Conservation (phyloP, 2,113 vertebrate species). For the Rhinoderma darwinii region DNA sequence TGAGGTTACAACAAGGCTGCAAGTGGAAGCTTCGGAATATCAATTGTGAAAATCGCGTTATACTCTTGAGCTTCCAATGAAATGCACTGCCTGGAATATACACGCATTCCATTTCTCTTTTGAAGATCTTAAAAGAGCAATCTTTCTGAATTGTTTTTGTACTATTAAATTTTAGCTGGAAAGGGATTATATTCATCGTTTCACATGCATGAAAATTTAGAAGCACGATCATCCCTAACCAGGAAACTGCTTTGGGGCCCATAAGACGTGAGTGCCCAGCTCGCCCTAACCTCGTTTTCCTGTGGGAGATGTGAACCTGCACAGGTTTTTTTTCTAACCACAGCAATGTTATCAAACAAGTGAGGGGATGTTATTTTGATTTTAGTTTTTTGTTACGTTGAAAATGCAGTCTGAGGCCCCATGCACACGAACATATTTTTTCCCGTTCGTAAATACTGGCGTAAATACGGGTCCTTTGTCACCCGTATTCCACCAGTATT, state of each 20-base stretch:
- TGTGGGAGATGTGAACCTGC: too few relatives aligned
- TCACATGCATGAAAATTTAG: background rate
- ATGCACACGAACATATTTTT: too few relatives aligned
- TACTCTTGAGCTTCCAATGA: slow-evolving; percentile 11
- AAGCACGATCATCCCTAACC: background rate
- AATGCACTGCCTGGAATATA: background rate
- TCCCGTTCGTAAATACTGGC: too few relatives aligned
- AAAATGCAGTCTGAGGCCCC: too few relatives aligned
- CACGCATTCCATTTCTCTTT: background rate
- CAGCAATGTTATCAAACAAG: too few relatives aligned
- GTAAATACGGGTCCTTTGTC: too few relatives aligned
- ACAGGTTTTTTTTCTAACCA: too few relatives aligned
- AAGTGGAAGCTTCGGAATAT: background rate
- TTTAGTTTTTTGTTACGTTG: too few relatives aligned
- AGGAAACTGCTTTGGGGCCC: background rate
- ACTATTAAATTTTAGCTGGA: background rate
- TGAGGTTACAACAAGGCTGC: slow-evolving; percentile 20
- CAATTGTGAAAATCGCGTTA: slow-evolving; percentile 14
- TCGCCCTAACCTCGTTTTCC: too few relatives aligned
- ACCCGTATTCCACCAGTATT: too few relatives aligned
- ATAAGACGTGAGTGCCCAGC: background rate
- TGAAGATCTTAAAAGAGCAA: background rate
- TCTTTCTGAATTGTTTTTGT: background rate
- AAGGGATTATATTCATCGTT: slow-evolving; percentile 11
- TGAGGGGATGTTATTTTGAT: too few relatives aligned